These are phyloP conservation scores for Chanos chanos DNA, from an alignment of 2,797 vertebrate genomes.

Conservation along the genomic window DNA sequence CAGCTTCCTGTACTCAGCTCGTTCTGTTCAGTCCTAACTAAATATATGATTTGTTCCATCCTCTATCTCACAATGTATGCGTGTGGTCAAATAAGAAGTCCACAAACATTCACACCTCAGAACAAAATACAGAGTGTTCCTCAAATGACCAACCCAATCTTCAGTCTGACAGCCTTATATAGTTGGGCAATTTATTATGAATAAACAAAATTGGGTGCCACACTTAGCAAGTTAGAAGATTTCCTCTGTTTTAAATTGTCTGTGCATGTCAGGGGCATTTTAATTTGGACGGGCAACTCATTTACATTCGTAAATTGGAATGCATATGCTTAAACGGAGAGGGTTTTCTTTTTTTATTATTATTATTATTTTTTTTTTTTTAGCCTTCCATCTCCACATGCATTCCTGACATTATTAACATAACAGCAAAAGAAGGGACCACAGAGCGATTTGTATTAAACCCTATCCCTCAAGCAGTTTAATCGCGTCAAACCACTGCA, in stretches of 20 bases:
- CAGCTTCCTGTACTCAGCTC: not conserved
- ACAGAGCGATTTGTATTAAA: slow-evolving; percentile 29
- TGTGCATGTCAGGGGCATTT: slow-evolving; percentile 26
- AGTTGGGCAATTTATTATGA: slow-evolving; percentile 10
- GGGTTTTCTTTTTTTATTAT: too few relatives aligned
- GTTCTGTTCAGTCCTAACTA: too few relatives aligned
- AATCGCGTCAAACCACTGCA: slow-evolving; percentile 11
- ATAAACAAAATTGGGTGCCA: slow-evolving; percentile 27
- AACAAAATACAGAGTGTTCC: too few relatives aligned
- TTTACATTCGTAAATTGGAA: slow-evolving; percentile 39
- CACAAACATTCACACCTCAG: not conserved
- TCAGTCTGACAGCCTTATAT: slow-evolving; percentile 6
- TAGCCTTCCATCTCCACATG: slow-evolving; percentile 22
- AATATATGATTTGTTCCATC: too few relatives aligned
- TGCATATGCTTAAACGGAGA: not conserved
- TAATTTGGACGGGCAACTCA: slow-evolving; percentile 36
- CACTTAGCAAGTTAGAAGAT: slow-evolving; percentile 24
- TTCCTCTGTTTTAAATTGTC: slow-evolving; percentile 12
- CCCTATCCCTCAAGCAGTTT: not conserved
- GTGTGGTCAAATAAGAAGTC: not conserved
- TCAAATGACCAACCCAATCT: slow-evolving; percentile 3
- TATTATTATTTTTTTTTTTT: too few relatives aligned
- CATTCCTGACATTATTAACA: slow-evolving; percentile 23
- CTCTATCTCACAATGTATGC: too few relatives aligned
- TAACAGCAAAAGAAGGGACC: slow-evolving; percentile 4